phyloP scores from a whole-genome alignment of 2,888 invertebrate genomes.

The Galeopsomyia nigrocyanea region DNA sequence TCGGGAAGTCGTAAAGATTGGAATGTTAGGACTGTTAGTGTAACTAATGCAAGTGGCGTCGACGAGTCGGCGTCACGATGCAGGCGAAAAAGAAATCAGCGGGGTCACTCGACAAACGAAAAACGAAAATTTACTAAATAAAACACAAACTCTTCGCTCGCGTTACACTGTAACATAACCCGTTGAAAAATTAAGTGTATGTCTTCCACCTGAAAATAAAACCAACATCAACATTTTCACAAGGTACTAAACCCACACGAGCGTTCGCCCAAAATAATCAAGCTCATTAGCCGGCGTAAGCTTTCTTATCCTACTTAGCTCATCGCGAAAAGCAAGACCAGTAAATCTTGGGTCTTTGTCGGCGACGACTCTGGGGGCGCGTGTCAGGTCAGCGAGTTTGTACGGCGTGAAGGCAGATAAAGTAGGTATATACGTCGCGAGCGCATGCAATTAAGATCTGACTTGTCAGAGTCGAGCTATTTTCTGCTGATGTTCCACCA shows the following conservation, averaged over 20 bases:
- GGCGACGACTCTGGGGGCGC: background rate
- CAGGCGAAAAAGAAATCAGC: background rate
- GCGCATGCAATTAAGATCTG: constrained; percentile 41
- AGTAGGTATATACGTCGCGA: background rate
- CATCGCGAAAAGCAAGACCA: background rate
- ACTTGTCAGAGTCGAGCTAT: constrained; percentile 12
- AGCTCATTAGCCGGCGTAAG: too few relatives aligned
- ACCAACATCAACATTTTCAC: too few relatives aligned
- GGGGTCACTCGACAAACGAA: background rate
- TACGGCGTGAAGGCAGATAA: constrained; percentile 20
- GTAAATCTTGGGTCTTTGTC: background rate
- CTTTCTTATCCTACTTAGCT: too few relatives aligned
- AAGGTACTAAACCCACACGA: too few relatives aligned
- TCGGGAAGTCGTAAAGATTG: too few relatives aligned
- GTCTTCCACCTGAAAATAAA: too few relatives aligned
- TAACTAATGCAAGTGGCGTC: too few relatives aligned
- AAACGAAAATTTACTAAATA: background rate
- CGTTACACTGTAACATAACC: too few relatives aligned
- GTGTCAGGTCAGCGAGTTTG: background rate
- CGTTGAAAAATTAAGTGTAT: too few relatives aligned
- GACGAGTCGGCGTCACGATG: too few relatives aligned
- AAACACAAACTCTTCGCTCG: background rate
- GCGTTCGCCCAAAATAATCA: too few relatives aligned
- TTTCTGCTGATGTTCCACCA: background rate
- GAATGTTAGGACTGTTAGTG: too few relatives aligned